Evolutionary conservation across 2,113 vertebrate genomes (phyloP).

Genomic region (Eira barbara): DNA sequence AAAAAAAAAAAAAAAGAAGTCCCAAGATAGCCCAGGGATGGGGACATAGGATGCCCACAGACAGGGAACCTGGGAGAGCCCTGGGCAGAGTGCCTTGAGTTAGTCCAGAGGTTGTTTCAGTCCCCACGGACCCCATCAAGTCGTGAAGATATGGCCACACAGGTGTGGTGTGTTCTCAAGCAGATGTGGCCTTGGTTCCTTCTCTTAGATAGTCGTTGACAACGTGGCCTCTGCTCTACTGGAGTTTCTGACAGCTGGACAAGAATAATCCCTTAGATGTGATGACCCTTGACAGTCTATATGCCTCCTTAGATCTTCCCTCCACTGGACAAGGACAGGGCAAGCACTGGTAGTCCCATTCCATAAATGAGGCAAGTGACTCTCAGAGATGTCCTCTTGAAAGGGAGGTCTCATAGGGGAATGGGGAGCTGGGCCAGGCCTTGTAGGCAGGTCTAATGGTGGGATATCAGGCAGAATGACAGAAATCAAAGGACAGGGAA

Average conservation of each 20-base stretch:
- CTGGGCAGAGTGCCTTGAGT: neutral
- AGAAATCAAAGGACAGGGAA: neutral
- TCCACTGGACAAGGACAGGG: neutral
- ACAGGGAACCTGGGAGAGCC: neutral
- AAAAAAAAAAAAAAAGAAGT: neutral
- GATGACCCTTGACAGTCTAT: neutral
- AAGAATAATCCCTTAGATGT: neutral
- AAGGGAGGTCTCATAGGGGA: neutral
- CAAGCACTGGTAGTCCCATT: neutral
- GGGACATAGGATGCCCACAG: neutral
- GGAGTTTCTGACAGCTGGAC: neutral
- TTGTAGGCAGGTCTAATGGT: neutral
- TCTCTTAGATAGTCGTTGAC: neutral
- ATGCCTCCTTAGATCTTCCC: neutral
- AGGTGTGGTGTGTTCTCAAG: neutral
- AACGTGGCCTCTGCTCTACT: neutral
- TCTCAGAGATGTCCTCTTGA: neutral
- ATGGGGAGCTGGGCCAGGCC: neutral
- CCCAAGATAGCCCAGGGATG: neutral
- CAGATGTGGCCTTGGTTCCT: neutral
- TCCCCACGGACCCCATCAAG: neutral
- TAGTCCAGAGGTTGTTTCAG: neutral
- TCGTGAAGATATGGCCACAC: neutral
- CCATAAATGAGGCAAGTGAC: neutral
- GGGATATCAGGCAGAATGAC: neutral